Percentiles rank a stretch among this genome's conserved stretches.
Conservation (phyloP, 2,888 invertebrate species). For the Pandemis cinnamomeana region DNA sequence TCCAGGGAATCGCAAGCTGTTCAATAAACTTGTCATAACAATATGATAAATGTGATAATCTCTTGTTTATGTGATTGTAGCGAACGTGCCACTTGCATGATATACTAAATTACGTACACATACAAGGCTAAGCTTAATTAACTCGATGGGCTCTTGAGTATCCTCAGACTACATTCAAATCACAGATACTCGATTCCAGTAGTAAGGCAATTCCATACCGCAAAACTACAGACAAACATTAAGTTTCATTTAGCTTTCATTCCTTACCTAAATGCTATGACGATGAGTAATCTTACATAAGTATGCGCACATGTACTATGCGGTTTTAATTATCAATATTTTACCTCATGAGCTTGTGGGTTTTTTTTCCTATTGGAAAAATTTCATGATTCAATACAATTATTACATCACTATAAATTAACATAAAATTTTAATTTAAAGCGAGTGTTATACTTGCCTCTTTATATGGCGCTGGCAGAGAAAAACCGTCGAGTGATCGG, state of each 20-base stretch:
- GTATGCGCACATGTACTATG: neutral
- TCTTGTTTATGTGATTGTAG: neutral
- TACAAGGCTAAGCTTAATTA: neutral
- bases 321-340: slow-evolving; percentile 1
- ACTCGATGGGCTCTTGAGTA: neutral
- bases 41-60: neutral
- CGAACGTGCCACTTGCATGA: neutral
- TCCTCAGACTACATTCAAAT: neutral
- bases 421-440: neutral
- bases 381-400: neutral
- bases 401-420: neutral
- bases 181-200: neutral
- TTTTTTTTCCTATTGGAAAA: neutral
- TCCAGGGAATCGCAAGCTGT: neutral
- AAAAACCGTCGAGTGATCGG: too few species aligned
- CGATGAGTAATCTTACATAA: neutral
- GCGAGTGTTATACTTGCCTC: too few species aligned
- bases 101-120: neutral
- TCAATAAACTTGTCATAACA: neutral
- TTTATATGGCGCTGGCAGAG: too few species aligned
- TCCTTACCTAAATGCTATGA: neutral
- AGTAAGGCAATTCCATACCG: neutral
- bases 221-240: neutral
- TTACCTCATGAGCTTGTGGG: neutral
- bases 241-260: neutral